Conservation (phyloP, 2,113 vertebrate genomes). For the Stigmatopora nigra region DNA sequence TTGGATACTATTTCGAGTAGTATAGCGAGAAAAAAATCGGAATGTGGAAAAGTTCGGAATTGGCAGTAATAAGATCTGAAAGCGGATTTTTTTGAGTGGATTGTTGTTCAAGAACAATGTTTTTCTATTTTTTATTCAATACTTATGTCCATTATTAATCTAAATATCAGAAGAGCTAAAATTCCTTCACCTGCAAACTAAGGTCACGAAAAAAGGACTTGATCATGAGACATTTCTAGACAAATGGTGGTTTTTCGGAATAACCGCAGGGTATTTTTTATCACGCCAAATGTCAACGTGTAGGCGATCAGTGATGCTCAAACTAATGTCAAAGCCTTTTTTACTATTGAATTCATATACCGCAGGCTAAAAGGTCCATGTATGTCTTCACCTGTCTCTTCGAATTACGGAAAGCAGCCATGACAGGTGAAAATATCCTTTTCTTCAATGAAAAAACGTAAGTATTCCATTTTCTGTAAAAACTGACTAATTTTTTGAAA, state of each 20-base stretch:
- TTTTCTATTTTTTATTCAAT: too few relatives aligned
- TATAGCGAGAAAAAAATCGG: too few relatives aligned
- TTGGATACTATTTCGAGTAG: too few relatives aligned
- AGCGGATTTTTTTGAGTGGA: too few relatives aligned
- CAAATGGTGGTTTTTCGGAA: too few relatives aligned
- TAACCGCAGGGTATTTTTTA: neutral
- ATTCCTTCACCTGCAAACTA: neutral
- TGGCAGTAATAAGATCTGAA: too few relatives aligned
- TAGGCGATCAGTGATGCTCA: neutral
- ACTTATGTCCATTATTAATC: too few relatives aligned
- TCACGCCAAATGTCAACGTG: constrained; percentile 4
- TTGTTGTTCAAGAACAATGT: too few relatives aligned
- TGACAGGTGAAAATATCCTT: neutral
- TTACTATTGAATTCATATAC: constrained; percentile 6
- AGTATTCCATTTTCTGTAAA: neutral
- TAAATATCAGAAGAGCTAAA: too few relatives aligned
- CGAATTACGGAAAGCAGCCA: neutral
- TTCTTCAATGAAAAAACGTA: neutral
- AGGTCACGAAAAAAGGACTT: too few relatives aligned
- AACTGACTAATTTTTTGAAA: neutral
- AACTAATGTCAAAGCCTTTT: constrained; percentile 1
- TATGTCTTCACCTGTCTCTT: neutral
- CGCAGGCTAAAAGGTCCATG: neutral
- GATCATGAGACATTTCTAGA: too few relatives aligned
- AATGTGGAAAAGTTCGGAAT: too few relatives aligned